Base-by-base conservation (phyloP, 2,113 vertebrate species). In the Bujurquina vittata region DNA sequence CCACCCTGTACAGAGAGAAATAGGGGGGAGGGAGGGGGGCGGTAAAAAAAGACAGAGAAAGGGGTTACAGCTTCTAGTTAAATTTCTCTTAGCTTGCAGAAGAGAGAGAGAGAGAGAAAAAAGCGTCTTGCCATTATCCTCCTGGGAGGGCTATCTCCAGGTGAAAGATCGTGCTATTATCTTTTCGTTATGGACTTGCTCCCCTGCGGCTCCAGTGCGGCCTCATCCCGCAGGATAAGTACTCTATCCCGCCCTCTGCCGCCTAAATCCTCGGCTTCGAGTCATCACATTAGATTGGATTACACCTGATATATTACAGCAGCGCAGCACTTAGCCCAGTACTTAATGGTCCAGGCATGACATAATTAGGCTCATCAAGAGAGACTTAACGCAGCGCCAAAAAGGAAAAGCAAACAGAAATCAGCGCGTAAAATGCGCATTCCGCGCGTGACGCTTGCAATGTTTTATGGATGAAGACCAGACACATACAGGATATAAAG, bases 1-100 rank as follows among this genome's bases (percentile, higher is more conserved):
- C 98, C 98, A 62, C 98, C 98, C 98, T 99, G 91, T 49, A 35
- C 14, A 84, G 77, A 84, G 59, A 78, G 12, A 83, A 69, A 69
- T 43, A 29, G 52, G 60, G 22, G 29, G 69, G 9, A 3, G 22
- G 11, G 29, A 58, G 63, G 43, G 29, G 15, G 5, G 5, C 31
- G 33, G 15, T 49, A n/a, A 18, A 35, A 49, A 31, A 49, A 31
- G 5, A 31, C 1, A 31, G 67, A 75, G 1, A 80, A 17, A 67
- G 20, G 56, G 56, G 81, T 80, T 86, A 82, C 31, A 83, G 75
- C 58, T 74, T 77, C 37, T 62, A 40, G 67, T 49, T 87, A 35
- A 26, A 79, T 79, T 67, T 74, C 56, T 35, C 59, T 73, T 67
- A 33, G 65, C 57, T 62, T 56, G 54, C 22, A 72, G 29, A 3